phyloP scores from a whole-genome alignment of 92 coral and sea anemone species.

The Parazoanthus atlanticus region DNA sequence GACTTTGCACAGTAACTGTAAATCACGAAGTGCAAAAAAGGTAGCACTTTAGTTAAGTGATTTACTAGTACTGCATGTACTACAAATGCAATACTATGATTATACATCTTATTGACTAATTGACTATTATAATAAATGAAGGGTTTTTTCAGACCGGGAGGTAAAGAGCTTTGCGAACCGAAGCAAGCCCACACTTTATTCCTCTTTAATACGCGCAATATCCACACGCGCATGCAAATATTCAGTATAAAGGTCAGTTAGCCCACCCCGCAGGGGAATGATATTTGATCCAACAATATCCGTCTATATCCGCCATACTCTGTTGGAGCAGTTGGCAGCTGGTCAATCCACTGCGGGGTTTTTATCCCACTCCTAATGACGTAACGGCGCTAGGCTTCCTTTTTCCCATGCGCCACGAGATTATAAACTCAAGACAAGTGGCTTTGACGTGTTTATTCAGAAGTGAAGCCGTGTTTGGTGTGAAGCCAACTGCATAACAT shows the following conservation, averaged over 20 bases:
- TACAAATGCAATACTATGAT: no score
- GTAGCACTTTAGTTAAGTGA: no score
- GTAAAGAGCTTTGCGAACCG: neutral
- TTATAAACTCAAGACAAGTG: constrained; percentile 4
- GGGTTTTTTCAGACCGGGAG: no score
- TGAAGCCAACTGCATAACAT: neutral
- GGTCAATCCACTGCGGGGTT: neutral
- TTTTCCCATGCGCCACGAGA: neutral
- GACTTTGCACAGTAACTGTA: no score
- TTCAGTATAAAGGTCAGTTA: no score
- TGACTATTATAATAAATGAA: no score
- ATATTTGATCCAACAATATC: neutral
- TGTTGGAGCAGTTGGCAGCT: constrained; percentile 2
- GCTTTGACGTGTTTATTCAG: neutral
- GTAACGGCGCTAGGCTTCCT: neutral
- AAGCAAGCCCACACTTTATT: no score
- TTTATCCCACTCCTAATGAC: neutral
- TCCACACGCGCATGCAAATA: no score
- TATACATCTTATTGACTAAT: no score
- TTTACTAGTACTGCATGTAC: no score
- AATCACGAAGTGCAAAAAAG: no score
- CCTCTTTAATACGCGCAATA: no score
- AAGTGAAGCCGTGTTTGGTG: neutral
- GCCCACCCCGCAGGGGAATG: neutral
- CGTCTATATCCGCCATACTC: neutral